Evolutionary conservation across 2,888 invertebrate species (phyloP).

Genomic region (Mechanitis mazaeus): DNA sequence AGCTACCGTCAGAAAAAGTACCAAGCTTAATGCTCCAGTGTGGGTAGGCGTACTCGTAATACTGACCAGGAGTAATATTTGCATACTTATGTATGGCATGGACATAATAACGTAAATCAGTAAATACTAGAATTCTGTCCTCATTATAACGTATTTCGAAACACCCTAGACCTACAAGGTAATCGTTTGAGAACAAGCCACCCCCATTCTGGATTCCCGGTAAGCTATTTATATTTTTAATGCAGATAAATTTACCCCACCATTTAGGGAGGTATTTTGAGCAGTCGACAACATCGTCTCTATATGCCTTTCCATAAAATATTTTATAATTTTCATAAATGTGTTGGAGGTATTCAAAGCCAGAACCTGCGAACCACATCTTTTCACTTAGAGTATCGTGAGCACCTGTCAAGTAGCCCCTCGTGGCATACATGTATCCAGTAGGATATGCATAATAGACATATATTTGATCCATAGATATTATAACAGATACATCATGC

Average conservation of each 20-base stretch:
- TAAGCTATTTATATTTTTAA: conserved; percentile 33
- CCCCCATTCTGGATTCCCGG: conserved; percentile 49
- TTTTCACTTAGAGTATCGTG: conserved; percentile 1
- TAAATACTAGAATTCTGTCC: conserved; percentile 47
- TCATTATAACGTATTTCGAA: conserved; percentile 57
- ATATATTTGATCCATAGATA: conserved; percentile 43
- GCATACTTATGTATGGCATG: conserved; percentile 33
- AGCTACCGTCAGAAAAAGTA: conserved; percentile 16
- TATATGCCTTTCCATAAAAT: conserved; percentile 39
- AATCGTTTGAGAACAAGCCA: conserved; percentile 28
- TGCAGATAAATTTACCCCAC: conserved; percentile 58
- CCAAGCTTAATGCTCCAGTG: conserved; percentile 37
- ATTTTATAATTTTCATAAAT: conserved; percentile 44
- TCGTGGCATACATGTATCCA: conserved; percentile 35
- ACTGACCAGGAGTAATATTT: conserved; percentile 35
- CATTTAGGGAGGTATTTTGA: conserved; percentile 48
- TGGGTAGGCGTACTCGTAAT: conserved; percentile 57
- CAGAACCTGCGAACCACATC: conserved; percentile 42
- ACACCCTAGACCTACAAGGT: conserved; percentile 42
- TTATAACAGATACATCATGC: conserved; percentile 45
- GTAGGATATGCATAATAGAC: conserved; percentile 23
- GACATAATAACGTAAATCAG: conserved; percentile 50
- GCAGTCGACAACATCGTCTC: conserved; percentile 37
- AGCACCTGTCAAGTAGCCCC: conserved; percentile 21
- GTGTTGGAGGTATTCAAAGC: conserved; percentile 41